A percentile compares a stretch with the other conserved stretches of the same genome.
Evolutionary conservation across 1,140 invertebrate genomes (phyloP).

Genomic region (Drosophila pandora): DNA sequence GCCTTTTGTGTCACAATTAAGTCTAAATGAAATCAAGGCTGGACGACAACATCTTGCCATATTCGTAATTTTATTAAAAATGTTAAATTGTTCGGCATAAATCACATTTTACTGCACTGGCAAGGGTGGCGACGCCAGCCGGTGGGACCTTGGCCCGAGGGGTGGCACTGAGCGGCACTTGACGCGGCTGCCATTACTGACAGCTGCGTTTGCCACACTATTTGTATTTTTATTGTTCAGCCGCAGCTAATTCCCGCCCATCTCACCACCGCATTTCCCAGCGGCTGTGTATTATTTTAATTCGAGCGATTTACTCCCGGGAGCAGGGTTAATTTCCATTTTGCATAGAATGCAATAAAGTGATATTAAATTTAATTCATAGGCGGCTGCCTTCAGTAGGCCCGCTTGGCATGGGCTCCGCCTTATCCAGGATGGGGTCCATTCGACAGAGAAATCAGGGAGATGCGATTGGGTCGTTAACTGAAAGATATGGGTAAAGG

Average conservation of each 20-base stretch:
- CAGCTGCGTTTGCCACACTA: conserved; percentile 76
- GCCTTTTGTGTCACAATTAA: not conserved
- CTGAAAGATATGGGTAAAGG: conserved; percentile 11
- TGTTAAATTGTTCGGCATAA: conserved; percentile 77
- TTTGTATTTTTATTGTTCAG: conserved; percentile 71
- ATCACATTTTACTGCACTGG: conserved; percentile 54
- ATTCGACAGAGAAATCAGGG: not conserved
- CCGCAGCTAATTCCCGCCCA: conserved; percentile 11
- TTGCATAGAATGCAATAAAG: conserved; percentile 54
- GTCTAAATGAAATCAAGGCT: conserved; percentile 56
- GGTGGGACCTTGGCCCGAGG: conserved; percentile 60
- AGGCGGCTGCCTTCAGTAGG: not conserved
- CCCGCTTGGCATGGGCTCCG: not conserved
- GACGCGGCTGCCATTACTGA: conserved; percentile 69
- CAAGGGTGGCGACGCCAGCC: conserved; percentile 55
- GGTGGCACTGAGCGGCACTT: conserved; percentile 45
- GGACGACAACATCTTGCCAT: conserved; percentile 61
- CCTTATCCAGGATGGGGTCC: not conserved
- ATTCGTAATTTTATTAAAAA: conserved; percentile 82
- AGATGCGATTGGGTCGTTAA: conserved; percentile 22
- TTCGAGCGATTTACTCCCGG: conserved; percentile 72
- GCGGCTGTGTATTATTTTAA: conserved; percentile 64
- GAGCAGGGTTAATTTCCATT: conserved; percentile 52
- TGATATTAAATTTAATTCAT: conserved; percentile 36
- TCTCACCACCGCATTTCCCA: conserved; percentile 6